Percentiles rank a stretch among this genome's conserved stretches.
Evolutionary conservation across 2,888 invertebrate genomes (phyloP).

Genomic region (Temnothorax ravouxi): DNA sequence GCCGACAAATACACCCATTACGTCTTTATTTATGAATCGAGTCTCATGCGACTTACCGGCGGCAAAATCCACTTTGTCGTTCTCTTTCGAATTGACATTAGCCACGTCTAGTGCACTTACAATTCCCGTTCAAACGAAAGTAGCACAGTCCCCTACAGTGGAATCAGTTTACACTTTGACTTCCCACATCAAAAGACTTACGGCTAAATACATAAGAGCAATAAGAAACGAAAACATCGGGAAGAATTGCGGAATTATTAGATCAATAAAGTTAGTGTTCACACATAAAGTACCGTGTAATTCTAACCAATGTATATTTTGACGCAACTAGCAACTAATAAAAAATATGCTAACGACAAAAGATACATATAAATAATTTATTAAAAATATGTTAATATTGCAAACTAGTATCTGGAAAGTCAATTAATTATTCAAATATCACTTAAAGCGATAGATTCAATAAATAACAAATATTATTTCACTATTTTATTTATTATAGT

Average conservation of each 20-base stretch:
- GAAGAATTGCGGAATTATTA: too few relatives aligned
- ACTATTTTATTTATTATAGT: not conserved
- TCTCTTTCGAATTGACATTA: slow-evolving; percentile 24
- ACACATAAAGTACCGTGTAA: not conserved
- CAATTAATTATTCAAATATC: not conserved
- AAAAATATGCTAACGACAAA: not conserved
- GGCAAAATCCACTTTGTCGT: slow-evolving; percentile 44
- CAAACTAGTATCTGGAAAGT: not conserved
- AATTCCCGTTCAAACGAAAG: slow-evolving; percentile 34
- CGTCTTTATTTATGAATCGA: slow-evolving; percentile 29
- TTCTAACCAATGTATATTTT: not conserved
- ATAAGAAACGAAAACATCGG: not conserved
- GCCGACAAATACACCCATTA: slow-evolving; percentile 27
- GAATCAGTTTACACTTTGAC: slow-evolving; percentile 48
- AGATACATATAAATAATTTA: not conserved
- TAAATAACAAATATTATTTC: not conserved
- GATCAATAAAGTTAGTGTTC: too few relatives aligned
- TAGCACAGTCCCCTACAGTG: not conserved
- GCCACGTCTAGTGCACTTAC: slow-evolving; percentile 25
- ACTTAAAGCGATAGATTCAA: not conserved
- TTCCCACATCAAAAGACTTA: slow-evolving; percentile 1
- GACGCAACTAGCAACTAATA: not conserved
- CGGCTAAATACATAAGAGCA: not conserved
- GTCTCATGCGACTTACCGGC: slow-evolving; percentile 28
- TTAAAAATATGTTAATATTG: not conserved